Percentiles rank a stretch among this genome's conserved stretches.
These are phyloP conservation scores for Artemisiospiza belli DNA, from an alignment of 2,113 vertebrate genomes.

Conservation along the genomic window DNA sequence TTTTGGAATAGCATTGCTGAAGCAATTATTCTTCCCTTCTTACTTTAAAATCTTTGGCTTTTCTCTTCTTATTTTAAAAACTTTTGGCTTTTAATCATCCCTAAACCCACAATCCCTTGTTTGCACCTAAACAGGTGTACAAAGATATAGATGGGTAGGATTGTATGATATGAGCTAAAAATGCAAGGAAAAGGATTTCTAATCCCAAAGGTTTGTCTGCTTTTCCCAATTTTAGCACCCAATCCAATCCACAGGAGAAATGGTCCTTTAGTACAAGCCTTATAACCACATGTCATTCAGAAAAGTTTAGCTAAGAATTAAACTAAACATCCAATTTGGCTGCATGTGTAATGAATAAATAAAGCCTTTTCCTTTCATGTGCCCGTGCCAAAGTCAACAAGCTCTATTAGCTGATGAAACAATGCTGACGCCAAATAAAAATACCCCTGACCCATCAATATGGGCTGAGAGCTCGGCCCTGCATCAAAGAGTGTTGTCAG, in stretches of 20 bases:
- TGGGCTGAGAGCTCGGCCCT: slow-evolving; percentile 11
- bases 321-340: slow-evolving; percentile 27
- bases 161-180: neutral
- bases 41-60: neutral
- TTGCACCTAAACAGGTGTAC: neutral
- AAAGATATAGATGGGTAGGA: neutral
- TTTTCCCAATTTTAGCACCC: neutral
- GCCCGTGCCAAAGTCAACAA: slow-evolving; percentile 40
- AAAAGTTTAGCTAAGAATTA: slow-evolving; percentile 59
- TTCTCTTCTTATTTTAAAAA: neutral
- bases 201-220: neutral
- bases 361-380: slow-evolving; percentile 39
- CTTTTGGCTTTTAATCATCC: neutral
- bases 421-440: slow-evolving; percentile 57
- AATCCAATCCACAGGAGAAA: neutral
- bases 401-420: slow-evolving; percentile 58
- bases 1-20: neutral
- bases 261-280: neutral
- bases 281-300: slow-evolving; percentile 37
- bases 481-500: slow-evolving; percentile 15
- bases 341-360: slow-evolving; percentile 55
- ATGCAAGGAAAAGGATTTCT: neutral
- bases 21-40: neutral
- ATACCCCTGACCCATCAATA: slow-evolving; percentile 55
- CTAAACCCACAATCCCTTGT: neutral